phyloP scores from a whole-genome alignment of 2,888 invertebrate species.

The Stenchaetothrips biformis region DNA sequence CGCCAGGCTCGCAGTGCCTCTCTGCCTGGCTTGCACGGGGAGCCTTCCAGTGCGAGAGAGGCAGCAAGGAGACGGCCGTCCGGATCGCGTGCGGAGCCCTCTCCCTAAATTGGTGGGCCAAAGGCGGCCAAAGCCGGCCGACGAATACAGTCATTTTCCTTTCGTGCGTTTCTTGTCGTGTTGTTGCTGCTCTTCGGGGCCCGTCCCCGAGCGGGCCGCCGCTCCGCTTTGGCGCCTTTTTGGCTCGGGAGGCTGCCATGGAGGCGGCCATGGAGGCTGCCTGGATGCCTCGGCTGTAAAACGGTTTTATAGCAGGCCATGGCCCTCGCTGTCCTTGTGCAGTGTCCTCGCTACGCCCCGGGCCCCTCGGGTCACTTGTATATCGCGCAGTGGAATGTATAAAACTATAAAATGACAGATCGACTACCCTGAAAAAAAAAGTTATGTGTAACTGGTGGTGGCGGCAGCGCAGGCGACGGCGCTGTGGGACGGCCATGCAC shows the following conservation, averaged over 20 bases:
- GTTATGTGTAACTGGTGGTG: too few relatives aligned
- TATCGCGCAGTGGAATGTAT: neutral
- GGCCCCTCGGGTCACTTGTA: neutral
- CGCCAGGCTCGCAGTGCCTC: neutral
- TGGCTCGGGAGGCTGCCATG: neutral
- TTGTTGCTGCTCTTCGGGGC: neutral
- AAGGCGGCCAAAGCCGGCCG: neutral
- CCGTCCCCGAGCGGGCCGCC: neutral
- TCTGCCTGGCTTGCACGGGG: too few relatives aligned
- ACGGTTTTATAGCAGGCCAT: neutral
- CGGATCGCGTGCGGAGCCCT: neutral
- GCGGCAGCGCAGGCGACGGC: too few relatives aligned
- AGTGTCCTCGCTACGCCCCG: neutral
- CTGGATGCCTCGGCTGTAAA: neutral
- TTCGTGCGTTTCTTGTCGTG: neutral
- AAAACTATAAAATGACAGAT: neutral
- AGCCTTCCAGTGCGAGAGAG: too few relatives aligned
- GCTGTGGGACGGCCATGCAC: too few relatives aligned
- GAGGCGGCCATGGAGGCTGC: neutral
- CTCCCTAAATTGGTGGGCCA: neutral
- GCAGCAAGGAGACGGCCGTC: neutral
- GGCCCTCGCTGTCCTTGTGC: neutral
- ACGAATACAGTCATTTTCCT: slow-evolving; percentile 21
- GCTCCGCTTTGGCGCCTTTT: neutral
- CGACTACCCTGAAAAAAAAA: too few relatives aligned